These are phyloP conservation scores for Eupelmus urozonus DNA, from an alignment of 2,888 invertebrate genomes.

Conservation along the genomic window DNA sequence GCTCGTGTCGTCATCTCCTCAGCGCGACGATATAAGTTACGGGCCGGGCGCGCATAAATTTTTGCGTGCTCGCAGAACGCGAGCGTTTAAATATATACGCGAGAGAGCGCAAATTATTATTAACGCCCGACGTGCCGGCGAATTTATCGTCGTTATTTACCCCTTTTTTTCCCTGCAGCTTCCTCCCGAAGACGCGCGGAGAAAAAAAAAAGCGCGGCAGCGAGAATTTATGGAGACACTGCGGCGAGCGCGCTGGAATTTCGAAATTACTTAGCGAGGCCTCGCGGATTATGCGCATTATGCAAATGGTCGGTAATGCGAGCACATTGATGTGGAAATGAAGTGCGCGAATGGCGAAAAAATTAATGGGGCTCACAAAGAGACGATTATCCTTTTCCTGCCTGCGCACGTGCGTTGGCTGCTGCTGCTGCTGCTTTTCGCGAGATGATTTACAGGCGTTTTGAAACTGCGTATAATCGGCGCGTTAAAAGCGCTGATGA, in stretches of 20 bases:
- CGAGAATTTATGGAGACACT: conserved; percentile 55
- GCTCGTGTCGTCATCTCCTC: conserved; percentile 46
- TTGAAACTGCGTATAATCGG: conserved; percentile 24
- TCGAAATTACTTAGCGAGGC: conserved; percentile 54
- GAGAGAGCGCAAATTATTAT: conserved; percentile 52
- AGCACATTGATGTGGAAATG: conserved; percentile 48
- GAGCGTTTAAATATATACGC: conserved; percentile 36
- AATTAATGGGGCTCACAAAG: not conserved
- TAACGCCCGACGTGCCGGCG: conserved; percentile 53
- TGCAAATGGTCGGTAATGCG: conserved; percentile 45
- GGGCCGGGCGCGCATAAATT: conserved; percentile 37
- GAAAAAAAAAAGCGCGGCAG: conserved; percentile 30
- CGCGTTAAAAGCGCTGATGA: not conserved
- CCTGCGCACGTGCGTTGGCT: not conserved
- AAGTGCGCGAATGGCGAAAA: conserved; percentile 44
- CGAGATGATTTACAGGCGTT: conserved; percentile 44
- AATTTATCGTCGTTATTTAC: conserved; percentile 56
- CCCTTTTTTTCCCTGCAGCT: conserved; percentile 35
- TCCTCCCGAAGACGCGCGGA: conserved; percentile 4
- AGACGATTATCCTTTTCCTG: not conserved
- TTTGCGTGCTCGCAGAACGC: conserved; percentile 38
- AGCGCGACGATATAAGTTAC: conserved; percentile 45
- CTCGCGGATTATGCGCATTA: conserved; percentile 50
- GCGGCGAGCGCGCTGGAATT: conserved; percentile 55
- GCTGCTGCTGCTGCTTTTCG: conserved; percentile 10